Evolutionary conservation across 2,888 invertebrate species (phyloP), one percentile per base, ranked within the genome.

Genomic region (Heteromyza rotundicornis): DNA sequence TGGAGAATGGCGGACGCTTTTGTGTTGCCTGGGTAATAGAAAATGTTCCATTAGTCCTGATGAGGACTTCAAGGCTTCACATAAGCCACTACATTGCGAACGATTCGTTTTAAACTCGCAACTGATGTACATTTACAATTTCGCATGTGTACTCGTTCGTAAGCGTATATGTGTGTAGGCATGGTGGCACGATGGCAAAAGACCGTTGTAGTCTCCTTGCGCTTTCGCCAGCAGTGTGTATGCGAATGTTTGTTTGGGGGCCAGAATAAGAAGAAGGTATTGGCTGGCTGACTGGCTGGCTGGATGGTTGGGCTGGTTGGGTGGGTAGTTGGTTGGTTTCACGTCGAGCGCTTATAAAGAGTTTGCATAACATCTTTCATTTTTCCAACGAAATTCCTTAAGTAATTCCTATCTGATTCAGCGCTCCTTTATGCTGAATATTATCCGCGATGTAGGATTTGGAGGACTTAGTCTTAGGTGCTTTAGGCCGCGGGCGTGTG

Each of bases 41-140:
- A 77, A 73, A 70, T 74, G 71, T 76, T 77, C 71, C 75, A 76
- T 78, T 77, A 77, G 78, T 73, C 71, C 70, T 78, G 73, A 77
- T 73, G 76, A 72, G 60, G 59, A 64, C 61, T 64, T 57, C 54
- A 60, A 54, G 62, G 60, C 49, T 62, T 56, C 61, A 57, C 59
- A 53, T 54, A 59, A 59, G 57, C 54, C 60, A 51, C 50, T 60
- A 58, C 53, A 44, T 49, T 59, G 56, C 59, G 27, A 60, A 57
- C 58, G 62, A 61, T 27, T 24, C 49, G 24, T 44, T 40, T 59
- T 36, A 20, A 60, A 60, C 47, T 47, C 55, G 32, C 22, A 57
- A 51, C 50, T 55, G 36, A 51, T 65, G 56, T 60, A 56, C 55
- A 56, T 49, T 57, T 57, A 27, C 49, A 47, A 63, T 63, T 58